Base-by-base conservation (phyloP, 2,888 invertebrate genomes). In the Phoronis australis region DNA sequence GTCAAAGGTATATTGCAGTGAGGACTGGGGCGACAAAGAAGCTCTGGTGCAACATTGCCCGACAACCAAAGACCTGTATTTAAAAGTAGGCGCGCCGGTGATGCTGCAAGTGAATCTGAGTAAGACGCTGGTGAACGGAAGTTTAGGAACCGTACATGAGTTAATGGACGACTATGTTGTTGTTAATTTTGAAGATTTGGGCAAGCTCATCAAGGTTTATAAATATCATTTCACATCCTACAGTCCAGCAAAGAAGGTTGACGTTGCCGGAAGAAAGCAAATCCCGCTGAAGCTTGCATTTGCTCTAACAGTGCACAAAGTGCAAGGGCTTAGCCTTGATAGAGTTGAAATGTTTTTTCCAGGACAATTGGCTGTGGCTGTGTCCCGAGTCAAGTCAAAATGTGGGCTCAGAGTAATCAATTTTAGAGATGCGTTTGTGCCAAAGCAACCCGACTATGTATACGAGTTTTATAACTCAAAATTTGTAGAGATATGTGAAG, bases 271-370 rank as follows among this genome's bases (percentile, higher is more conserved):
- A 3, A 23, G 51, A 9, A 27, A 38, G 2, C 48, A 54, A 27
- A 39, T 45, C 26, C 50, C 54, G 2, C n/a, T 54, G 2, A 51
- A 44, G 24, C 35, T 51, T 12, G 38, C 48, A n/a, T 51, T 42
- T 43, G 48, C 35, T 22, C 12, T 51, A 2, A 54, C 51, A 3
- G 42, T 43, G 24, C 51, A 46, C 23, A 48, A 51, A 27, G 42
- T 48, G 3, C 51, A 51, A 37, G 51, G 49, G n/a, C 44, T 46
- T 51, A 48, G 41, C n/a, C 24, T 48, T 22, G 41, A 48, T 25
- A 26, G 37, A n/a, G 44, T 51, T 27, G 47, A 42, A 18, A 26
- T 49, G 42, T 25, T 9, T 15, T 31, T 38, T 18, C 38, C 37
- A n/a, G 47, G 51, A 18, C 47, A 51, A 21, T 23, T 51, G 27